A percentile compares a stretch with the other conserved stretches of the same genome.
phyloP scores from a whole-genome alignment of 2,113 vertebrate genomes.

The Oxyruncus cristatus region DNA sequence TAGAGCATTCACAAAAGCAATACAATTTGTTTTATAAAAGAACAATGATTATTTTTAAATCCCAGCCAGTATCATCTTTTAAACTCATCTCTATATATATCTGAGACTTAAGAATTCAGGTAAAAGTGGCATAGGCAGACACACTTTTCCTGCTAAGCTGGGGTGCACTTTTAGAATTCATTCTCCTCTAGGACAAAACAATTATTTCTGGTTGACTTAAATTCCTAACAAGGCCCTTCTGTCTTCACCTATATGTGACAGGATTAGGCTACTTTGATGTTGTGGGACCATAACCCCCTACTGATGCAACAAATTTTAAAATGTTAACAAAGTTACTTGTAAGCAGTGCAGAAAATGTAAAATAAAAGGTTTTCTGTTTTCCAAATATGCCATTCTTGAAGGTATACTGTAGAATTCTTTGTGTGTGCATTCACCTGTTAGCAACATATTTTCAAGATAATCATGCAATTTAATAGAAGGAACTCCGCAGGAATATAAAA shows the following conservation, averaged over 20 bases:
- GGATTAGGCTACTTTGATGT: conserved; percentile 7
- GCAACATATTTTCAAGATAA: background rate
- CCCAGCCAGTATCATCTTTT: background rate
- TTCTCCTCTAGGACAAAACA: background rate
- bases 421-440: background rate
- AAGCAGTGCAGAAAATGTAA: conserved; percentile 2
- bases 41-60: background rate
- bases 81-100: background rate
- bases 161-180: background rate
- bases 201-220: conserved; percentile 6
- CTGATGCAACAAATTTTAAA: conserved; percentile 6
- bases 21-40: background rate
- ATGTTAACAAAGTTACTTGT: conserved; percentile 30
- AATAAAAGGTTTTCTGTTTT: conserved; percentile 4
- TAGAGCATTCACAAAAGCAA: background rate
- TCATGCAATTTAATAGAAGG: conserved; percentile 32
- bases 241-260: background rate
- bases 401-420: background rate
- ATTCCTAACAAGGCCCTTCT: background rate
- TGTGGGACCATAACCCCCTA: conserved; percentile 15
- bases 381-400: conserved; percentile 1
- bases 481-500: conserved; percentile 1
- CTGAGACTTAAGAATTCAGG: background rate
- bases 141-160: background rate
- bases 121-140: background rate